Conservation (phyloP, 2,888 invertebrate species). For the Hemistola chrysoprasaria region DNA sequence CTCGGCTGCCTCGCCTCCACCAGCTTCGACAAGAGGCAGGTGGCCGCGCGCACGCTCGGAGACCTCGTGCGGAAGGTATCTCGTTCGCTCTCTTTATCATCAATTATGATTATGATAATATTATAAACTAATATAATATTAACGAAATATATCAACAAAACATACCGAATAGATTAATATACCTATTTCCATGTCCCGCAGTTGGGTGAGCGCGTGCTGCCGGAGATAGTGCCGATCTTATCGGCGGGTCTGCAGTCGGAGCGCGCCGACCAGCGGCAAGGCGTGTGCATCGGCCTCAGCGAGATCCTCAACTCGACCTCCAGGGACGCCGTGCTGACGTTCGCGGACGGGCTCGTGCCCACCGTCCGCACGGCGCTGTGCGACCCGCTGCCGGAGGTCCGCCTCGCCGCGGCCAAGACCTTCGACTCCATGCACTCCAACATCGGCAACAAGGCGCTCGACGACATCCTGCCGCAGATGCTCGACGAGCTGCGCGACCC, state of each 20-base stretch:
- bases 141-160: no score
- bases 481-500: slow-evolving; percentile 88
- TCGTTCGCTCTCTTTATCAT: no score
- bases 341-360: slow-evolving; percentile 82
- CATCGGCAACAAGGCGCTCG: slow-evolving; percentile 95
- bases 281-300: slow-evolving; percentile 98
- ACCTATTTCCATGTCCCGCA: slow-evolving; percentile 23
- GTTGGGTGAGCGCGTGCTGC: slow-evolving; percentile 97
- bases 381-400: slow-evolving; percentile 95
- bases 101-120: no score
- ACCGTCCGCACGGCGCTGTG: slow-evolving; percentile 97
- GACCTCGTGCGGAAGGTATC: slow-evolving; percentile 95
- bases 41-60: slow-evolving; percentile 97
- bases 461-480: slow-evolving; percentile 97
- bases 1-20: slow-evolving; percentile 97
- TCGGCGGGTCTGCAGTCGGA: slow-evolving; percentile 96
- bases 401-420: slow-evolving; percentile 97
- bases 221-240: slow-evolving; percentile 98
- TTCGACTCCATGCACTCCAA: slow-evolving; percentile 98
- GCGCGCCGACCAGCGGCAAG: slow-evolving; percentile 97
- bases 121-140: no score
- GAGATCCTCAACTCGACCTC: slow-evolving; percentile 99
- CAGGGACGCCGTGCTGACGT: slow-evolving; percentile 94
- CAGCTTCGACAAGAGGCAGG: slow-evolving; percentile 97
- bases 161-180: no score